Evolutionary conservation across 2,797 vertebrate genomes (phyloP).

Genomic region (Phrynocephalus vlangalii): DNA sequence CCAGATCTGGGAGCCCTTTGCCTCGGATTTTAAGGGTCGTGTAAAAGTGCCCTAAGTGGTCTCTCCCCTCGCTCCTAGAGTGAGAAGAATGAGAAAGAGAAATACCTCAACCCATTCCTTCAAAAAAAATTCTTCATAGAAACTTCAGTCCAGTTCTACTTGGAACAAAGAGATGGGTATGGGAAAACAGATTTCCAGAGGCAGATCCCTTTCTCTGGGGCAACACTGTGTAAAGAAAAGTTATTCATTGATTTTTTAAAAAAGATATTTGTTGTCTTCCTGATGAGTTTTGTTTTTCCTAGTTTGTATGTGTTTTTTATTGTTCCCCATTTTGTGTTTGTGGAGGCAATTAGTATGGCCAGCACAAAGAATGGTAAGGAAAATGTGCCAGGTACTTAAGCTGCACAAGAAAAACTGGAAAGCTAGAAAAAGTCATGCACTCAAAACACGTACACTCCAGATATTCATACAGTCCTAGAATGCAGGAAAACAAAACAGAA

Average conservation of each 20-base stretch:
- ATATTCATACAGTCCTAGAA: slow-evolving; percentile 57
- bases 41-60: too few species aligned
- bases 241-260: neutral
- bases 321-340: too few species aligned
- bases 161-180: neutral
- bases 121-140: neutral
- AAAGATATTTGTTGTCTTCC: neutral
- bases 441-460: slow-evolving; percentile 53
- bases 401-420: neutral
- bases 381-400: too few species aligned
- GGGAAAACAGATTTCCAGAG: neutral
- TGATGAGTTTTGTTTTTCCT: too few species aligned
- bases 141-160: too few species aligned
- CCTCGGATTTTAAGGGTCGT: too few species aligned
- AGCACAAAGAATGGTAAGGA: too few species aligned
- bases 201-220: neutral
- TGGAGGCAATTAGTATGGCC: too few species aligned
- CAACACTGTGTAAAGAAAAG: neutral
- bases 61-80: neutral
- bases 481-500: slow-evolving; percentile 57
- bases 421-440: slow-evolving; percentile 52
- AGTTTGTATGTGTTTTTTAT: too few species aligned
- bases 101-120: neutral
- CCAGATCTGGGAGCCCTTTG: too few species aligned
- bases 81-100: neutral